Evolutionary conservation across 2,888 invertebrate species (phyloP), one percentile per base, ranked within the genome.

Genomic region (Drosophila nr. medialis): DNA sequence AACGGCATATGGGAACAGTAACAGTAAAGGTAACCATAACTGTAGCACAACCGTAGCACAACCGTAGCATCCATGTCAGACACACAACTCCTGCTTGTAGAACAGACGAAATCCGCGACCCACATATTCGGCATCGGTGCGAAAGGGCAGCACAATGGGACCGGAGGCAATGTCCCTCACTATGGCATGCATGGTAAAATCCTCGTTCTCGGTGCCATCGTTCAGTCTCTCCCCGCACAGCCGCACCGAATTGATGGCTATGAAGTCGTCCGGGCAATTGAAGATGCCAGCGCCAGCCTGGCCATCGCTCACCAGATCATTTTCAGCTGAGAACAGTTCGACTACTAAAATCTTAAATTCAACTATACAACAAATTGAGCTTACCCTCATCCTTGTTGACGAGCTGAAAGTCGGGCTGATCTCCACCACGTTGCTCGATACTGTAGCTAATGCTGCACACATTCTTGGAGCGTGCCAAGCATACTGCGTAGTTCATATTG

Each of bases 401-500:
- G 49, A 96, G 93, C 91, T 96, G 95, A 93, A 96, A 95, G 38
- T 94, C 94, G 65, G 93, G 93, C 67, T 94, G 94, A n/a, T 93
- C 92, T 30, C 94, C 94, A 56, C 93, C 94, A 15, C 78, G 49
- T 69, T 87, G 82, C 51, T 91, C 91, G 30, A 90, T 91, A 1
- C 93, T 94, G 84, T 96, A 96, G 0, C 95, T 95, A 18, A 96
- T 93, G 53, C 95, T 95, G 91, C 96, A 96, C 60, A 94, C 94
- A 34, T 94, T 95, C 38, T 94, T 91, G 36, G 93, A 93, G 69
- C 95, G 94, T 81, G 94, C 92, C 74, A 96, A 94, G 89, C 96
- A 96, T 76, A 96, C 95, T 0, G 95, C 96, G 90, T 96, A 96
- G 90, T 96, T 96, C 5, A 96, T 92, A 91, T 96, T 96, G 87